phyloP scores from a whole-genome alignment of 2,797 vertebrate species.

The Bradypodion pumilum region DNA sequence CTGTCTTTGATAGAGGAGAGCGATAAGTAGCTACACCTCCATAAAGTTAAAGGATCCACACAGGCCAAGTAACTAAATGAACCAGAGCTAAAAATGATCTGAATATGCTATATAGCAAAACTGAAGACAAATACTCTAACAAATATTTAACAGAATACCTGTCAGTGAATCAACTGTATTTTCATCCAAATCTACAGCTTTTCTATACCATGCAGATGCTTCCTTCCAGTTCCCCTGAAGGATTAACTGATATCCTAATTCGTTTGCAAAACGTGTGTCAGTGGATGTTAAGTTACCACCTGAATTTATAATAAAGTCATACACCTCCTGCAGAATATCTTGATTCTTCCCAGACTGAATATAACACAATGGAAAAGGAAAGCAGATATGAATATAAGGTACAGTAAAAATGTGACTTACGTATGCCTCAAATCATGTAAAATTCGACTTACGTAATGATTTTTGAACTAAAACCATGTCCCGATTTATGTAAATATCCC shows the following conservation, averaged over 20 bases:
- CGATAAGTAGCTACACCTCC: neutral
- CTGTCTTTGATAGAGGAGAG: neutral
- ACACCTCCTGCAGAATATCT: conserved; percentile 66
- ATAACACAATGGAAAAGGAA: neutral
- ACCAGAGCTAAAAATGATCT: neutral
- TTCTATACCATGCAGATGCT: conserved; percentile 70
- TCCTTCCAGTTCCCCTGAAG: conserved; percentile 73
- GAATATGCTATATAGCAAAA: neutral
- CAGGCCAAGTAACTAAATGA: neutral
- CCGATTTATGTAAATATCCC: too few species aligned
- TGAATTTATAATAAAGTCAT: conserved; percentile 65
- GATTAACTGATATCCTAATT: conserved; percentile 75
- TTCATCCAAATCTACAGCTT: conserved; percentile 70
- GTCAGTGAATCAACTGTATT: conserved; percentile 66
- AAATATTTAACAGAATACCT: conserved; percentile 57
- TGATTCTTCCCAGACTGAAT: conserved; percentile 74
- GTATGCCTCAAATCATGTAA: too few species aligned
- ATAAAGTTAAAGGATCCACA: neutral
- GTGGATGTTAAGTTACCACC: conserved; percentile 44
- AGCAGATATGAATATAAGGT: neutral
- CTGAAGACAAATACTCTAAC: neutral
- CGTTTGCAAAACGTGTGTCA: conserved; percentile 60
- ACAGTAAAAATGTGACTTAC: too few species aligned
- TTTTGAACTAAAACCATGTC: too few species aligned
- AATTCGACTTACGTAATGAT: too few species aligned